phyloP scores from a whole-genome alignment of 2,888 invertebrate genomes.

The Xestoiulus laeticollis region DNA sequence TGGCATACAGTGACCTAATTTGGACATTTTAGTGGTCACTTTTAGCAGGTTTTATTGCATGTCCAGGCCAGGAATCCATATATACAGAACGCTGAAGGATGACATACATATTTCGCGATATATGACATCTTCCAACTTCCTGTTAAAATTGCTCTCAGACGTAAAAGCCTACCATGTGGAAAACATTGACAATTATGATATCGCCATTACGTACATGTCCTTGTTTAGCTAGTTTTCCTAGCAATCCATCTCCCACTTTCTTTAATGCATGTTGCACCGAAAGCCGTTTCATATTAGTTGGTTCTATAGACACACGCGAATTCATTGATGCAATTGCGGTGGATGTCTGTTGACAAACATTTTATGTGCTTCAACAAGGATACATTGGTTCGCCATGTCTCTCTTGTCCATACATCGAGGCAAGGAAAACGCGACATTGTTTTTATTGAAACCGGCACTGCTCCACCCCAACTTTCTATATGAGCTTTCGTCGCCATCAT shows the following conservation, averaged over 20 bases:
- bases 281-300: neutral
- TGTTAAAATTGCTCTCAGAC: neutral
- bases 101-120: too few species aligned
- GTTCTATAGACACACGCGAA: neutral
- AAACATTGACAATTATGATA: neutral
- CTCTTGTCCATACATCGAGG: neutral
- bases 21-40: too few species aligned
- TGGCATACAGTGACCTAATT: too few species aligned
- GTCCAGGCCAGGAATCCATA: too few species aligned
- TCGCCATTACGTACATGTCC: neutral
- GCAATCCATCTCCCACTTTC: neutral
- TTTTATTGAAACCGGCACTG: neutral
- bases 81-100: too few species aligned
- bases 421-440: neutral
- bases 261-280: neutral
- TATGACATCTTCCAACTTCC: neutral
- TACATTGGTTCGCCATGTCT: neutral
- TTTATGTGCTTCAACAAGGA: neutral
- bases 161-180: neutral
- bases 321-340: neutral
- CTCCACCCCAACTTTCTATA: slow-evolving; percentile 29
- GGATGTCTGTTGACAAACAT: slow-evolving; percentile 2
- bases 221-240: neutral
- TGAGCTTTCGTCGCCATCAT: neutral
- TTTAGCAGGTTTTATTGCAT: too few species aligned